Conservation (phyloP, 2,113 vertebrate genomes). For the Girardinichthys multiradiatus region DNA sequence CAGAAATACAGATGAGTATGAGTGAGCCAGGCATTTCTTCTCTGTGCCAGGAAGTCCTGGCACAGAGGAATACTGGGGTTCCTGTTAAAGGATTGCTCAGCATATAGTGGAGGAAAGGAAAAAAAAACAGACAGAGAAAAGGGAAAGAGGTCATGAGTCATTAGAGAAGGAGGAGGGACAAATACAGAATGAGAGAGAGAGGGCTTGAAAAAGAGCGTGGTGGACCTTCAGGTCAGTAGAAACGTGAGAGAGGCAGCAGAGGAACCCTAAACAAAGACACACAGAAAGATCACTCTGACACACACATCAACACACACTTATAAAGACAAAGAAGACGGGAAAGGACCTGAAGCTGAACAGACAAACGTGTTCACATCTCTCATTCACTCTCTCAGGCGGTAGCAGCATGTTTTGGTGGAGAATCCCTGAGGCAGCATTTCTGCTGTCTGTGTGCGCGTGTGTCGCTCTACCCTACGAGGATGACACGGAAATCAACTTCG, state of each 20-base stretch:
- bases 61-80: constrained; percentile 55
- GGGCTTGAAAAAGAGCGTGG: constrained; percentile 66
- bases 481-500: constrained; percentile 76
- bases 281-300: constrained; percentile 3
- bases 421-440: constrained; percentile 66
- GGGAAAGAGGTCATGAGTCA: constrained; percentile 49
- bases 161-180: constrained; percentile 63
- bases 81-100: constrained; percentile 77
- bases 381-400: constrained; percentile 25
- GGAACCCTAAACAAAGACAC: constrained; percentile 26
- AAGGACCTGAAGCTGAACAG: constrained; percentile 13
- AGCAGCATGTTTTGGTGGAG: constrained; percentile 72
- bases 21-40: constrained; percentile 37
- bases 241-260: constrained; percentile 45
- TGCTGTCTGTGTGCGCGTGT: constrained; percentile 64
- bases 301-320: constrained; percentile 4
- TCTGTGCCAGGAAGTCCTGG: constrained; percentile 36
- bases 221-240: constrained; percentile 52
- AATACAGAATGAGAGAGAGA: constrained; percentile 46
- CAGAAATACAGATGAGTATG: constrained; percentile 10
- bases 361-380: constrained; percentile 4
- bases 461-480: constrained; percentile 77
- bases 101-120: constrained; percentile 45
- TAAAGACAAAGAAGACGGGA: constrained; percentile 10
- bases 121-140: constrained; percentile 27